Percentiles rank a stretch among this genome's conserved stretches.
Conservation (phyloP, 2,113 vertebrate species). For the Hydrolagus affinis region DNA sequence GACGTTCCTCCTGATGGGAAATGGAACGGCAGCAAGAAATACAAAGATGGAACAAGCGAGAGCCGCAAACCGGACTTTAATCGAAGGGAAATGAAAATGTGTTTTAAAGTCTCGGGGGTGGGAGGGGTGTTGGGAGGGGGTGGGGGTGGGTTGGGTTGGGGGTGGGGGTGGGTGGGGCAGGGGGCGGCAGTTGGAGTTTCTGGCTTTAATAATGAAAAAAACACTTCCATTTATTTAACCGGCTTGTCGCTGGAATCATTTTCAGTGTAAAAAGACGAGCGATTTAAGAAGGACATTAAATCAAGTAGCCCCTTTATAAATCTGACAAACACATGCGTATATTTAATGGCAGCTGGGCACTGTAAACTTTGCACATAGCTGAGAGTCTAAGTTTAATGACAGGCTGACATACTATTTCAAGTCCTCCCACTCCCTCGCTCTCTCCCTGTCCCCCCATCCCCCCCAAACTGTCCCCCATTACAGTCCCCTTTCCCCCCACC, state of each 20-base stretch:
- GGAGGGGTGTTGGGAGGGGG: too few relatives aligned
- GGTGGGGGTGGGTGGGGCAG: too few relatives aligned
- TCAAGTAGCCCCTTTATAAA: constrained; percentile 30
- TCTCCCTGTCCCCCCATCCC: too few relatives aligned
- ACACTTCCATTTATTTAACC: constrained; percentile 28
- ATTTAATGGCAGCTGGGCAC: constrained; percentile 32
- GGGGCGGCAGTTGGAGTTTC: constrained; percentile 12
- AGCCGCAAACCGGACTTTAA: constrained; percentile 16
- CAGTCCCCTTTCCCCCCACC: too few relatives aligned
- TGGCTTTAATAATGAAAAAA: constrained; percentile 19
- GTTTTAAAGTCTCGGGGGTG: neutral
- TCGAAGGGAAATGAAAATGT: constrained; percentile 12
- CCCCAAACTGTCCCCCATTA: too few relatives aligned
- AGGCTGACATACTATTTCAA: constrained; percentile 21
- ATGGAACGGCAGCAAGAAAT: too few relatives aligned
- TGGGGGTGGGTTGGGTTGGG: too few relatives aligned
- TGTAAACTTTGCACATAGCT: constrained; percentile 32
- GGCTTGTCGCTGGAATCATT: constrained; percentile 19
- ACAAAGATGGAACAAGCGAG: neutral
- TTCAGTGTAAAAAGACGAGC: constrained; percentile 30
- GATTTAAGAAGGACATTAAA: constrained; percentile 32
- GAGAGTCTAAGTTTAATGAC: constrained; percentile 31
- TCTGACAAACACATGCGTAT: constrained; percentile 33
- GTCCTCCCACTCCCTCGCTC: too few relatives aligned
- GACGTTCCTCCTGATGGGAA: too few relatives aligned